phyloP scores from a whole-genome alignment of 2,113 vertebrate species.

The Microcebus tavaratra region DNA sequence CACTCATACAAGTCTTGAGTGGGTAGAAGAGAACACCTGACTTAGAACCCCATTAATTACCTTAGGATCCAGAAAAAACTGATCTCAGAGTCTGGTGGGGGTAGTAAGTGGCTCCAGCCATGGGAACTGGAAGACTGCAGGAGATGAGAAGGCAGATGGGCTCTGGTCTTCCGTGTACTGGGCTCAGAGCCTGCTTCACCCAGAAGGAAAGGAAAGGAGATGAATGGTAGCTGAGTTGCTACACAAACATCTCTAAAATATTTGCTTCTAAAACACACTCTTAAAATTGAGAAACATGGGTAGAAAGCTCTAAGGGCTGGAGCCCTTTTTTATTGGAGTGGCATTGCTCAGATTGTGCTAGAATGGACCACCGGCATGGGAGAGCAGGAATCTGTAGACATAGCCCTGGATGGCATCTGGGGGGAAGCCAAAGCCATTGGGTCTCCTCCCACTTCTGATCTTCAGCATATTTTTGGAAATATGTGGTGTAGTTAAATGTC shows the following conservation, averaged over 20 bases:
- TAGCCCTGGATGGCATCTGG: background rate
- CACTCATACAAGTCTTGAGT: fast-evolving
- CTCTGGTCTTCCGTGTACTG: background rate
- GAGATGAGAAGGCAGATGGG: background rate
- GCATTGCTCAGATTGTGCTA: background rate
- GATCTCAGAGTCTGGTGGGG: background rate
- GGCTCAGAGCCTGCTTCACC: background rate
- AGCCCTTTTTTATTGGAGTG: background rate
- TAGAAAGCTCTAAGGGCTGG: background rate
- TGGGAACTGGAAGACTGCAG: background rate
- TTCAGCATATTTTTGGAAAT: conserved; percentile 47
- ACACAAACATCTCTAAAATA: background rate
- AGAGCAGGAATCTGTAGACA: background rate
- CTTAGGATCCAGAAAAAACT: background rate
- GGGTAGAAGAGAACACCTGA: background rate
- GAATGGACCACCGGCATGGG: background rate
- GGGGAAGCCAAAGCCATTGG: background rate
- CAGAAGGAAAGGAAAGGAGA: background rate
- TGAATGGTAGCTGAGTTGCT: background rate
- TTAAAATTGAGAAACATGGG: background rate
- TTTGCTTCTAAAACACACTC: background rate
- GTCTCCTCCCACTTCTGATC: conserved; percentile 21
- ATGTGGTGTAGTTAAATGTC: conserved; percentile 35
- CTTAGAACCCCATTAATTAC: background rate
- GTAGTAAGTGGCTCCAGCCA: fast-evolving